These are phyloP conservation scores for Lasioglossum baleicum DNA, from an alignment of 1,140 invertebrate genomes.

Conservation along the genomic window DNA sequence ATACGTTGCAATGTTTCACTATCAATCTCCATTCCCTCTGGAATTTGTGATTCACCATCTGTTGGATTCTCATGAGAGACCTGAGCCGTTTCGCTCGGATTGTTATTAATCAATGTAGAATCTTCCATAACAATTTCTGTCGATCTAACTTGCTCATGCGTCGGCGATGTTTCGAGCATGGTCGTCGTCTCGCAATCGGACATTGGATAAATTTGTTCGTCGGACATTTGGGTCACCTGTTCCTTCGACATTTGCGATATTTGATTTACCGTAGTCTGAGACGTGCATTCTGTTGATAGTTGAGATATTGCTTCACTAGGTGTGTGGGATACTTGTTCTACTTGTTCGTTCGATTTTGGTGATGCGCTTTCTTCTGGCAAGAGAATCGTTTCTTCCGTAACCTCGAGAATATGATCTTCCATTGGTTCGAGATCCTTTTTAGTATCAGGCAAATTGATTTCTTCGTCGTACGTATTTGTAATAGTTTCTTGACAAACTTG, in stretches of 20 bases:
- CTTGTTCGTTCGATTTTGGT: conserved; percentile 58
- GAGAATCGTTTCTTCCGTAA: conserved; percentile 65
- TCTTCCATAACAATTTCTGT: conserved; percentile 64
- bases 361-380: conserved; percentile 68
- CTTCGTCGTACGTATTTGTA: conserved; percentile 46
- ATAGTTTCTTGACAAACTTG: conserved; percentile 47
- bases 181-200: conserved; percentile 66
- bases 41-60: conserved; percentile 72
- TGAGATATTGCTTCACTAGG: conserved; percentile 59
- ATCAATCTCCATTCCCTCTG: conserved; percentile 78
- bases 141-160: conserved; percentile 57
- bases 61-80: conserved; percentile 57
- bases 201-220: conserved; percentile 70
- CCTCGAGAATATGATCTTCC: conserved; percentile 50
- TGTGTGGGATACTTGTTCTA: conserved; percentile 63
- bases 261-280: conserved; percentile 65
- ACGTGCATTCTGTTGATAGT: conserved; percentile 57
- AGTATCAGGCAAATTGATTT: conserved; percentile 40
- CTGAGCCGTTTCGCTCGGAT: conserved; percentile 51
- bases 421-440: conserved; percentile 45
- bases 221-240: conserved; percentile 64
- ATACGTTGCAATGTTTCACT: conserved; percentile 77
- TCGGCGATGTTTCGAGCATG: conserved; percentile 57
- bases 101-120: conserved; percentile 53
- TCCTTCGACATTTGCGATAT: conserved; percentile 66